phyloP scores from a whole-genome alignment of 2,113 vertebrate species.

The Brienomyrus longianalis region DNA sequence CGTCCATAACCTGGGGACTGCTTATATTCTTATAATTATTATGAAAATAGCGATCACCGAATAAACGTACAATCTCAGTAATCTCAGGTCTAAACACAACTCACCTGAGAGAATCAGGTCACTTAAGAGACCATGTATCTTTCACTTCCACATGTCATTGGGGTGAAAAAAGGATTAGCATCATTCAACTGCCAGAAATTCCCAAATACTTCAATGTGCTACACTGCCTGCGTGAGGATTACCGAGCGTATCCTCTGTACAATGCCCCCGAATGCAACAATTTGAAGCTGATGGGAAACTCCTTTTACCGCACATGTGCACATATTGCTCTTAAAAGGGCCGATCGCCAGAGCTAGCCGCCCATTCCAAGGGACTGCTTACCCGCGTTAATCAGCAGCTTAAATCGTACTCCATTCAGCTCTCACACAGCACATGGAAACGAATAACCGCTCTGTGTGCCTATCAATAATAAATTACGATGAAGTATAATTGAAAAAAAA shows the following conservation, averaged over 20 bases:
- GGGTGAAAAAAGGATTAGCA: not conserved
- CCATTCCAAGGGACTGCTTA: not conserved
- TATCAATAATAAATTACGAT: not conserved
- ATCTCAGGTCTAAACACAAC: not conserved
- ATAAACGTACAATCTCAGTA: not conserved
- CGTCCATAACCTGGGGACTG: not conserved
- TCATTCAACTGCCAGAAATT: not conserved
- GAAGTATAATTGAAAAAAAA: not conserved
- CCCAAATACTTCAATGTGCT: not conserved
- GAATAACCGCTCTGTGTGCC: not conserved
- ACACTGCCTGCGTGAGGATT: not conserved
- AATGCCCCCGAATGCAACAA: not conserved
- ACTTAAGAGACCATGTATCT: not conserved
- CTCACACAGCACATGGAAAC: not conserved
- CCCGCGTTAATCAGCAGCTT: not conserved
- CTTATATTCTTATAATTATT: not conserved
- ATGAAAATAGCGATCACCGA: not conserved
- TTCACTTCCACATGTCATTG: not conserved
- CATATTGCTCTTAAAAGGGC: not conserved
- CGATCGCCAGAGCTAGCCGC: not conserved
- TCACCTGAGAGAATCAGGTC: not conserved
- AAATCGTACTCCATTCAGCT: not conserved
- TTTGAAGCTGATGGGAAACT: not conserved
- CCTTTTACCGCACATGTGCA: not conserved
- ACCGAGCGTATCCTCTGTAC: not conserved